Percentiles rank a stretch among this genome's conserved stretches.
Evolutionary conservation across 2,797 vertebrate genomes (phyloP).

Genomic region (Aythya fuligula): DNA sequence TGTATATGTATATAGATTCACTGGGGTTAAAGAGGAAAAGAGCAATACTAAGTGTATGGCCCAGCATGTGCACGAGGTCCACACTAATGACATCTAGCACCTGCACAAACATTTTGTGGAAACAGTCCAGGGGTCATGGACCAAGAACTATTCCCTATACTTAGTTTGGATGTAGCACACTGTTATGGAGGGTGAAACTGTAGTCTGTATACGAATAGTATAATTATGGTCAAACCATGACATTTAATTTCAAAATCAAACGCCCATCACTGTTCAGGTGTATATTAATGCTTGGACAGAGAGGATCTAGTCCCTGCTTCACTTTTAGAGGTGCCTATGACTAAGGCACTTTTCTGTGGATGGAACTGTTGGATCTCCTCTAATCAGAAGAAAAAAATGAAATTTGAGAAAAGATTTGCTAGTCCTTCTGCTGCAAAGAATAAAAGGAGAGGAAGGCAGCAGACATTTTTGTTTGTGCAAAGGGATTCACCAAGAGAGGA

Average conservation of each 20-base stretch:
- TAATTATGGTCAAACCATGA: background rate
- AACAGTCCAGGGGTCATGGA: background rate
- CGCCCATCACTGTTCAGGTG: background rate
- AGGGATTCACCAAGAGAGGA: background rate
- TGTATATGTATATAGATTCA: background rate
- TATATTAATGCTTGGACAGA: background rate
- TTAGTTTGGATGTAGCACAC: background rate
- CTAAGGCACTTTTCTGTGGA: background rate
- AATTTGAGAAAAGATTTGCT: background rate
- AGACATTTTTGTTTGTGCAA: background rate
- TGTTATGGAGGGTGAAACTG: background rate
- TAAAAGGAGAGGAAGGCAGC: background rate
- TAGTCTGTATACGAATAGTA: accelerated
- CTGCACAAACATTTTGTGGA: background rate
- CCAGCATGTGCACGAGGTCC: background rate
- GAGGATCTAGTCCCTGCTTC: background rate
- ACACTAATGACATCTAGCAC: background rate
- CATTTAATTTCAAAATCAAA: background rate
- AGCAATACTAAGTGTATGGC: background rate
- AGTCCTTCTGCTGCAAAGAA: background rate
- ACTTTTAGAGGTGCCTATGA: background rate
- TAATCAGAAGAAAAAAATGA: background rate
- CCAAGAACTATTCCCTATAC: background rate
- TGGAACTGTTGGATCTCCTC: background rate
- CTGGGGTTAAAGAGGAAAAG: background rate